Conservation (phyloP, 2,888 invertebrate genomes). For the Sarcophaga subvicina region DNA sequence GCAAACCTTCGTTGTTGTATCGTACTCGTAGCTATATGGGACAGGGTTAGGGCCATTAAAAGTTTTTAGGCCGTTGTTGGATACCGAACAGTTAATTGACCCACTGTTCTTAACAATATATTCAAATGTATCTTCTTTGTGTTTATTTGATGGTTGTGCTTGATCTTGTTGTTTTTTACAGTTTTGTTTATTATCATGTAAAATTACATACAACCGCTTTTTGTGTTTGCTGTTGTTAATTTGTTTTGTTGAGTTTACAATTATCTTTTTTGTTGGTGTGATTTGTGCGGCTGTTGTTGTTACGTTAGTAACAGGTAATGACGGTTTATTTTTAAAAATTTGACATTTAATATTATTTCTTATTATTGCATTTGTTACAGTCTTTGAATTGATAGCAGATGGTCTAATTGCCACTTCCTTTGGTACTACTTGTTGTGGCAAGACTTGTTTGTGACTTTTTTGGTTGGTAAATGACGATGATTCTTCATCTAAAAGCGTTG, state of each 20-base stretch:
- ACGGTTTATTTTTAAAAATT: conserved; percentile 29
- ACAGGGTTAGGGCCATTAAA: background rate
- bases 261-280: conserved; percentile 23
- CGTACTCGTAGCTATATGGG: background rate
- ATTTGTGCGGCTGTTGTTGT: background rate
- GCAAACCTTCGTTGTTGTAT: background rate
- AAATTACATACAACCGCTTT: conserved; percentile 14
- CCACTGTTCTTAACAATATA: too few species aligned
- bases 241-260: background rate
- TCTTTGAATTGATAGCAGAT: background rate
- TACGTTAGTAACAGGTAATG: background rate
- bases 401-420: conserved; percentile 9
- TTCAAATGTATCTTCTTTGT: conserved; percentile 14
- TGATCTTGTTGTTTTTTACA: conserved; percentile 4
- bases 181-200: conserved; percentile 24
- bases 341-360: conserved; percentile 42
- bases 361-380: conserved; percentile 17
- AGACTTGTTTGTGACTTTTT: background rate
- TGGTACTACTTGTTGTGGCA: background rate
- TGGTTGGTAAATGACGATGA: background rate
- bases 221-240: background rate
- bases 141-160: background rate
- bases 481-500: conserved; percentile 11
- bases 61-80: conserved; percentile 1
- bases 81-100: background rate